Percentiles rank a stretch among this genome's conserved stretches.
phyloP scores from a whole-genome alignment of 2,113 vertebrate species.

The Procavia capensis region DNA sequence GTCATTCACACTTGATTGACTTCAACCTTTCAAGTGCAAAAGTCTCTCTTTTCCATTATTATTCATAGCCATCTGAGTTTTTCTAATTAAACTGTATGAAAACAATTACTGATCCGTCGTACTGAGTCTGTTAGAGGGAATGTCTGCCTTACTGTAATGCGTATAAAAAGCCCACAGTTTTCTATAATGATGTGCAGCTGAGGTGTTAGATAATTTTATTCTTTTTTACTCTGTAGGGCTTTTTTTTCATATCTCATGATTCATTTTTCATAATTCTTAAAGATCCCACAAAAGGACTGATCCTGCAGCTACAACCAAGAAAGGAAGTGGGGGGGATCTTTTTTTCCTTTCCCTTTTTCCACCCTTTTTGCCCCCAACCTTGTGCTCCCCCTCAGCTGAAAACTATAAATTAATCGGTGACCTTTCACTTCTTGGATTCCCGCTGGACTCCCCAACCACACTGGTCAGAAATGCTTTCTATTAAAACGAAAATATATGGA shows the following conservation, averaged over 20 bases:
- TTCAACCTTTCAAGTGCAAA: constrained; percentile 95
- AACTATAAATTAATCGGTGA: constrained; percentile 83
- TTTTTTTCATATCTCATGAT: constrained; percentile 86
- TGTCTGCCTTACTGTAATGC: constrained; percentile 87
- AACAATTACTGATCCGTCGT: constrained; percentile 92
- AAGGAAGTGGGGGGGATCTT: constrained; percentile 19
- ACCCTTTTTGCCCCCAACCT: constrained; percentile 27
- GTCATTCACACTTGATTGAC: constrained; percentile 96
- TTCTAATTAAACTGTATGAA: constrained; percentile 94
- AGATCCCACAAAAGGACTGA: constrained; percentile 83
- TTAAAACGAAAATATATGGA: constrained; percentile 78
- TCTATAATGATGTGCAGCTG: constrained; percentile 89
- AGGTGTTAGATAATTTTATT: constrained; percentile 90
- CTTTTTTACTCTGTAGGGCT: constrained; percentile 88
- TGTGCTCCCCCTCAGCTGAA: background rate
- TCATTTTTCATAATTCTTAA: constrained; percentile 88
- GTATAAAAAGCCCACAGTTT: constrained; percentile 86
- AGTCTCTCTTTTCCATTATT: constrained; percentile 93
- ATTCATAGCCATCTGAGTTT: constrained; percentile 94
- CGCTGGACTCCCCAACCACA: constrained; percentile 73
- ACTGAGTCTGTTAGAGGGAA: constrained; percentile 88
- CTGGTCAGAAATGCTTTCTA: constrained; percentile 77
- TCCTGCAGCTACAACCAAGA: constrained; percentile 82
- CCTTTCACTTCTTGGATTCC: constrained; percentile 83
- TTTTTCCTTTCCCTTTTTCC: constrained; percentile 68